Base-by-base conservation (phyloP, 2,888 invertebrate species). In the Caenorhabditis uteleia region DNA sequence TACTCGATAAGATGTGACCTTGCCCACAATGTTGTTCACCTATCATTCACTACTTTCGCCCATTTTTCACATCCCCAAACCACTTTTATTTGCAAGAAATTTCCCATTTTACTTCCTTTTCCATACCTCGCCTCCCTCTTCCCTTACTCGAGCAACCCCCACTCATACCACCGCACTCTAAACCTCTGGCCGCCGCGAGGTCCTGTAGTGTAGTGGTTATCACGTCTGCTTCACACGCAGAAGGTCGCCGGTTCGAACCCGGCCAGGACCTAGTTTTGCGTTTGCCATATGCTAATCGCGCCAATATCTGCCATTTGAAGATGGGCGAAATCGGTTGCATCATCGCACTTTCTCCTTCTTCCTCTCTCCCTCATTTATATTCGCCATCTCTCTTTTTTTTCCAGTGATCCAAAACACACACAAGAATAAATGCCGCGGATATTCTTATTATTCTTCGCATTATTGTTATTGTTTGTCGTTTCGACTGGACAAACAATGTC, bases 181-280 rank as follows among this genome's bases (percentile, higher is more conserved):
- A 29, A 18, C 14, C 27, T 14, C 27, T 50, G 23, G 21, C 38
- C 14, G 8, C 4, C 36, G 18, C 38, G n/a, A 7, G 54, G 54
- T 27, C 42, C 65, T 67, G 65, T 76, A 71, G 77, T 74, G 75
- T 77, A 75, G 75, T 72, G 77, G 77, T 77, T 75, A 75, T 74
- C 77, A 74, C 74, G 74, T 77, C 74, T 77, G 74, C 75, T 75
- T 77, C 68, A 74, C 75, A 75, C 74, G 72, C 75, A 74, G 75
- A 75, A 77, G 77, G 75, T 72, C 77, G 71, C 70, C 67, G 74
- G 74, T 75, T 74, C 74, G 70, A 74, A 53, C 70, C 74, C 72
- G 70, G 68, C 68, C 59, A 67, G 55, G 68, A 71, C 68, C 69
- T 70, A 58, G 33, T 38, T 38, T 29, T n/a, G 25, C 25, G 44